phyloP scores from a whole-genome alignment of 53 echinoderm and acorn worm genomes.

The Glandiceps talaboti region DNA sequence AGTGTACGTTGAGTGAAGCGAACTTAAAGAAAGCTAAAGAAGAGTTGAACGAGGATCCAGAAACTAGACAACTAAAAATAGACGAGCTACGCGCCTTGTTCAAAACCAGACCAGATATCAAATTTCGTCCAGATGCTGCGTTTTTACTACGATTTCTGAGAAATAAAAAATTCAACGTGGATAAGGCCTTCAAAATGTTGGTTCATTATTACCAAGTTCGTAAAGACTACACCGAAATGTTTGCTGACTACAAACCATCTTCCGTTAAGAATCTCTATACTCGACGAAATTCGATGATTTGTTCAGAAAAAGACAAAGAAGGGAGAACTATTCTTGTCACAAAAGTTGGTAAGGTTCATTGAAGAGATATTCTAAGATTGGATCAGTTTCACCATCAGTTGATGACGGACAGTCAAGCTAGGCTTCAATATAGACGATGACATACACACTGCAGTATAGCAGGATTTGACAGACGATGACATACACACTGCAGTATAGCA shows the following conservation, averaged over 20 bases:
- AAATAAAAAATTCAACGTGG: not conserved
- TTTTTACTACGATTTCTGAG: not conserved
- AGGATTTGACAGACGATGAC: too few species aligned
- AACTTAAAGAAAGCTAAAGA: not conserved
- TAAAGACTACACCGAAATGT: not conserved
- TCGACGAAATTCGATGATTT: too few species aligned
- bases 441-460: too few species aligned
- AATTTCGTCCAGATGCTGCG: not conserved
- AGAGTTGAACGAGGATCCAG: not conserved
- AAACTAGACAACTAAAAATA: not conserved
- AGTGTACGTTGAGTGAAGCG: not conserved
- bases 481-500: too few species aligned
- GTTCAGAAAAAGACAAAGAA: not conserved
- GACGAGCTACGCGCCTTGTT: not conserved
- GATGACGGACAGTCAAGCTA: too few species aligned
- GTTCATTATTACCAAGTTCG: not conserved
- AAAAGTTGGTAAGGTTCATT: too few species aligned
- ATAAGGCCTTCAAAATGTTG: not conserved
- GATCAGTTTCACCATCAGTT: too few species aligned
- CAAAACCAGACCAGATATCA: not conserved
- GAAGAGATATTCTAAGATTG: too few species aligned
- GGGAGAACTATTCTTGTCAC: not conserved
- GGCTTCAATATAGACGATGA: too few species aligned
- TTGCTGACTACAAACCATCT: not conserved
- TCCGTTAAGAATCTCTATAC: not conserved